Evolutionary conservation across 2,888 invertebrate genomes (phyloP).

Genomic region (Caradrina clavipalpis): DNA sequence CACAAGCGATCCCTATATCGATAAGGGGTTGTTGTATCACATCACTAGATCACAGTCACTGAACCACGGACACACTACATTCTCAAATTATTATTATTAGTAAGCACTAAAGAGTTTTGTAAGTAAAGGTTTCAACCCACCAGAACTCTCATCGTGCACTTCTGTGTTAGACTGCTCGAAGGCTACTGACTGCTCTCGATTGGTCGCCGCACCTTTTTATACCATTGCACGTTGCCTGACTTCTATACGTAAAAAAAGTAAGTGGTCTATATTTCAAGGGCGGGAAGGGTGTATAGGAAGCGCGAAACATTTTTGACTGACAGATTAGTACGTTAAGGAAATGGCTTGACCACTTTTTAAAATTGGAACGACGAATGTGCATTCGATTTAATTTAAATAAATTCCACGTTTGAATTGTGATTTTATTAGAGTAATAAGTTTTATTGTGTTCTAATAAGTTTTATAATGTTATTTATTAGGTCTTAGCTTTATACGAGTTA

Average conservation of each 20-base stretch:
- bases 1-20: conserved; percentile 49
- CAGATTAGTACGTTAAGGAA: conserved; percentile 69
- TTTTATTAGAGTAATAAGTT: conserved; percentile 15
- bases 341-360: conserved; percentile 71
- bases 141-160: conserved; percentile 90
- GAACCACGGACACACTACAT: conserved; percentile 46
- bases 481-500: no score
- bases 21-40: conserved; percentile 45
- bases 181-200: conserved; percentile 89
- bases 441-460: neutral
- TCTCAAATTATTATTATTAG: conserved; percentile 11
- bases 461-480: neutral
- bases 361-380: conserved; percentile 47
- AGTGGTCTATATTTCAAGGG: conserved; percentile 85
- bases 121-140: conserved; percentile 78
- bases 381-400: conserved; percentile 46
- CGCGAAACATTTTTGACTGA: conserved; percentile 78
- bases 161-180: conserved; percentile 90
- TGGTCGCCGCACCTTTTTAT: conserved; percentile 84
- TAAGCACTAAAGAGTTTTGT: conserved; percentile 57
- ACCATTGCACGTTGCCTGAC: conserved; percentile 74
- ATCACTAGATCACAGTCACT: conserved; percentile 64
- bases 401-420: conserved; percentile 25
- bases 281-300: conserved; percentile 89
- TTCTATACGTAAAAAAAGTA: conserved; percentile 88